Evolutionary conservation across 2,113 vertebrate species (phyloP).

Genomic region (Hucho hucho): DNA sequence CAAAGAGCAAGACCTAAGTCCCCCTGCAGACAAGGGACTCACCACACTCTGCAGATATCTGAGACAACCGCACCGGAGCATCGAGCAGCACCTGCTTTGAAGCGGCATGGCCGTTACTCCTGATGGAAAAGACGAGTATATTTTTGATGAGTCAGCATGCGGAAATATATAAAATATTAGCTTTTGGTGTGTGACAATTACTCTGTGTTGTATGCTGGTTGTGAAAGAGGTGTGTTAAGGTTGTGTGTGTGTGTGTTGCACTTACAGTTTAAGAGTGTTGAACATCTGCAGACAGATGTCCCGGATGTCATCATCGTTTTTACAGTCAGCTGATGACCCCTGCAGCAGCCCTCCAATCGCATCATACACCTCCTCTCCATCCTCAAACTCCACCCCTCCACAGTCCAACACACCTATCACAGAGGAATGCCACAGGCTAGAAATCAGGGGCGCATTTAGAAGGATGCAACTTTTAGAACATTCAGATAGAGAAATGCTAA

Average conservation of each 20-base stretch:
- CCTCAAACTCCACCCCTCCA: slow-evolving; percentile 88
- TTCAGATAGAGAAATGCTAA: neutral
- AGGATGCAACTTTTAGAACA: neutral
- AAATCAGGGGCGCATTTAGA: slow-evolving; percentile 1
- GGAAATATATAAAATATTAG: neutral
- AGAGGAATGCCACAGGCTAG: neutral
- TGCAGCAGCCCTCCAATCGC: slow-evolving; percentile 91
- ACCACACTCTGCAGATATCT: slow-evolving; percentile 85
- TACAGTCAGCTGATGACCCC: slow-evolving; percentile 85
- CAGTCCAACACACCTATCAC: slow-evolving; percentile 84
- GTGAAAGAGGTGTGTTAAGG: neutral
- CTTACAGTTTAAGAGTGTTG: slow-evolving; percentile 90
- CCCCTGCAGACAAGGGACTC: slow-evolving; percentile 46
- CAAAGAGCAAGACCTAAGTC: no score
- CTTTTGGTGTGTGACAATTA: neutral
- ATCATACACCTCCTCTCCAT: slow-evolving; percentile 90
- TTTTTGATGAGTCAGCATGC: neutral
- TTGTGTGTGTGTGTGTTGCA: neutral
- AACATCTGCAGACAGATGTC: slow-evolving; percentile 94
- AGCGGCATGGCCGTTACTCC: slow-evolving; percentile 57
- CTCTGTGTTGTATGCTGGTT: neutral
- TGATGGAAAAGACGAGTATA: slow-evolving; percentile 17
- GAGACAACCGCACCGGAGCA: slow-evolving; percentile 91
- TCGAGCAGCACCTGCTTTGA: slow-evolving; percentile 84
- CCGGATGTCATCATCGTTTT: slow-evolving; percentile 87